These are phyloP conservation scores for Lanistes nyassanus DNA, from an alignment of 1,140 invertebrate species.

Conservation along the genomic window DNA sequence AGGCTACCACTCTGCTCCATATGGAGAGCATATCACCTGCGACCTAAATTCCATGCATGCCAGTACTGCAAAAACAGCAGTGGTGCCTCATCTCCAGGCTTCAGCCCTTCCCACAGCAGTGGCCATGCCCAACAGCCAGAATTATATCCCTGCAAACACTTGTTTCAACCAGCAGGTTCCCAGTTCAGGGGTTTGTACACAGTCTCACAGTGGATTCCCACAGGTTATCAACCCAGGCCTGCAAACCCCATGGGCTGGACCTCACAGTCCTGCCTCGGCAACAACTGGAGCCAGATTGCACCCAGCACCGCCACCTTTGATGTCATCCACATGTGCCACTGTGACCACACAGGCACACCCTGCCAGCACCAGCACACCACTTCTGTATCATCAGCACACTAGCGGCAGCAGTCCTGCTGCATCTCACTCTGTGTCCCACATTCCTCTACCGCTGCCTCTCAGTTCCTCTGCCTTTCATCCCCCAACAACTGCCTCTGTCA, in stretches of 20 bases:
- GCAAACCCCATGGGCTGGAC: no score
- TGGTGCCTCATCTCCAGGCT: conserved; percentile 5
- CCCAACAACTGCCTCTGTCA: neutral
- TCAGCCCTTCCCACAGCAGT: neutral
- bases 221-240: no score
- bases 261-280: no score
- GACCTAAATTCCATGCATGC: neutral
- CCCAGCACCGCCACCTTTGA: no score
- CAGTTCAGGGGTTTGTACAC: no score
- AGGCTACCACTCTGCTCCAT: neutral
- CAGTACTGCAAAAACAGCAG: conserved; percentile 8
- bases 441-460: neutral
- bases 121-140: neutral
- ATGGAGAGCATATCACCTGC: neutral
- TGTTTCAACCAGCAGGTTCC: no score
- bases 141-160: no score
- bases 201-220: no score
- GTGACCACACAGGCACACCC: no score
- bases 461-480: neutral
- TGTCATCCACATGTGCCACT: no score
- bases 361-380: no score
- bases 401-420: neutral
- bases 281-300: no score
- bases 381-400: neutral
- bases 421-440: neutral